These are phyloP conservation scores for Pterois miles DNA, from an alignment of 2,797 vertebrate species.

Conservation along the genomic window DNA sequence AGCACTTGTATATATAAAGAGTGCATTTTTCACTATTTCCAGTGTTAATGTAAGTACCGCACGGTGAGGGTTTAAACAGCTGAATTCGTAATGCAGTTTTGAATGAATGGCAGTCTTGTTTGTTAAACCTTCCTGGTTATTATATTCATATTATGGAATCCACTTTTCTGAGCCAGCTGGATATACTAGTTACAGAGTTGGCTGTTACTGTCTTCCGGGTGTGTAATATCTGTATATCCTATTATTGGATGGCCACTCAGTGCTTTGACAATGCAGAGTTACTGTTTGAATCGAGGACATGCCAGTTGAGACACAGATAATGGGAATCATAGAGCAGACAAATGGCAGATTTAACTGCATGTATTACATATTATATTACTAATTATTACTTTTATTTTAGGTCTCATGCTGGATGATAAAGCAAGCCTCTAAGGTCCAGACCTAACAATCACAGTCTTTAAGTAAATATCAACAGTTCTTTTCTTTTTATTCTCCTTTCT, in stretches of 20 bases:
- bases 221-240: constrained; percentile 3
- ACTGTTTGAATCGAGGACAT: constrained; percentile 30
- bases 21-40: not conserved
- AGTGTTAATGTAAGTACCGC: not conserved
- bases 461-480: not conserved
- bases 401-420: not conserved
- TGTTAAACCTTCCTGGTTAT: not conserved
- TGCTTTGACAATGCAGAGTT: not conserved
- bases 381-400: not conserved
- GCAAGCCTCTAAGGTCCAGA: not conserved
- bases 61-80: not conserved
- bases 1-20: not conserved
- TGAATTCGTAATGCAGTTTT: not conserved
- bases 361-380: not conserved
- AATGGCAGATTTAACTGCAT: not conserved
- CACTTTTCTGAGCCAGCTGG: not conserved
- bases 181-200: not conserved
- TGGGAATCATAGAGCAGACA: not conserved
- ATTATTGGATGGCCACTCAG: constrained; percentile 5
- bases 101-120: not conserved
- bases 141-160: not conserved
- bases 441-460: not conserved
- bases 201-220: not conserved
- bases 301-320: constrained; percentile 36
- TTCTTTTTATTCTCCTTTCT: not conserved